These are phyloP conservation scores for Numida meleagris DNA, from an alignment of 2,113 vertebrate genomes.

Conservation along the genomic window DNA sequence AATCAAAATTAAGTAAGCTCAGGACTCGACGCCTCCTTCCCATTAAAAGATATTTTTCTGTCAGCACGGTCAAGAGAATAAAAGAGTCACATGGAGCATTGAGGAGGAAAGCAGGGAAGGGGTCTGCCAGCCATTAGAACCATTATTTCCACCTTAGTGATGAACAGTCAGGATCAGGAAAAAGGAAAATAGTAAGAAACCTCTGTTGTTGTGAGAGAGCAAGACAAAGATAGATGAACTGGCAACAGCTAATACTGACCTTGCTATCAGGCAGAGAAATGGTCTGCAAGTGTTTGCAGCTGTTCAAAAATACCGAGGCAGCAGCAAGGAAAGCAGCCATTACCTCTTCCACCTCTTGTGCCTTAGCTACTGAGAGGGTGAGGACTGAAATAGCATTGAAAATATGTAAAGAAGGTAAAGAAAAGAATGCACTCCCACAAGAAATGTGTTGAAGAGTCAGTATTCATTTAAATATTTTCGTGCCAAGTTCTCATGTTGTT, in stretches of 20 bases:
- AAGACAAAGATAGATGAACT: slow-evolving; percentile 15
- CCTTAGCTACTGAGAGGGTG: not conserved
- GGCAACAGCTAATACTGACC: not conserved
- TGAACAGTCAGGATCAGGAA: slow-evolving; percentile 12
- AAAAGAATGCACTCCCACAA: not conserved
- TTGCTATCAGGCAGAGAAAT: slow-evolving; percentile 1
- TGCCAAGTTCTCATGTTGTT: not conserved
- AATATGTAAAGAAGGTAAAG: not conserved
- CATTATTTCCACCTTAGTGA: slow-evolving; percentile 16
- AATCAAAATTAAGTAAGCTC: not conserved
- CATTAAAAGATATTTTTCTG: not conserved
- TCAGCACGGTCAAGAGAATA: not conserved
- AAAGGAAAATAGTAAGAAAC: slow-evolving; percentile 3
- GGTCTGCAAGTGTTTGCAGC: not conserved
- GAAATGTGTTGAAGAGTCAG: not conserved
- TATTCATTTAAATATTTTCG: not conserved
- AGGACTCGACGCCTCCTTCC: slow-evolving; percentile 5
- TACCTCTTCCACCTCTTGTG: not conserved
- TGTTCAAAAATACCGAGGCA: not conserved
- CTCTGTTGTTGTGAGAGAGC: not conserved
- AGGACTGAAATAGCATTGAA: not conserved
- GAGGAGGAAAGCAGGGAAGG: not conserved
- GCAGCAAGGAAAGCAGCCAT: not conserved
- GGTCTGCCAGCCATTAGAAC: not conserved
- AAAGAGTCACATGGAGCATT: not conserved